Evolutionary conservation across 1,140 invertebrate genomes (phyloP), one percentile per base, ranked within the genome.

Genomic region (Diabrotica undecimpunctata): DNA sequence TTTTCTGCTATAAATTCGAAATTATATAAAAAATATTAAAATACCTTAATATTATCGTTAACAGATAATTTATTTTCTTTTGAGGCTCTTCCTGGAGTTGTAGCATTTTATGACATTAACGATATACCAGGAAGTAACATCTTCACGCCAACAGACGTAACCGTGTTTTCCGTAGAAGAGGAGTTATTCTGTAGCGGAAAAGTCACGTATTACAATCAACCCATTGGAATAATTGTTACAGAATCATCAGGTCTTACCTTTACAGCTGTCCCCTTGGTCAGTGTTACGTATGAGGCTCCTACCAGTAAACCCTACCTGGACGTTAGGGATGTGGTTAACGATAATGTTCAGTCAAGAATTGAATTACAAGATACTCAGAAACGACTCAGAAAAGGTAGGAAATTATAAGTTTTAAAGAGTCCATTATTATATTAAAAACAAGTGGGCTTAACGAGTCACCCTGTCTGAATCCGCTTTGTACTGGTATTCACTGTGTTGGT

Each of bases 91-190:
- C 80, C 84, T 50, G 92, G 91, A 6, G 89, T 94, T 5, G 69
- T 90, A 3, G 85, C 83, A 0, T 91, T 92, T 72, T 85, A 86
- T 66, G 83, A 84, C 8, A 87, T 88, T 0, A 87, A 87, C 71
- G 91, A 94, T 76, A 84, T 95, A 35, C 90, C 91, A 2, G 91
- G 91, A 0, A 79, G 79, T 52, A 93, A 93, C 75, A 72, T 51
- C 5, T 88, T 83, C 62, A 81, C 77, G 0, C 76, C 79, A 4
- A 62, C 6, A 2, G 72, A 72, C 51, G 66, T 74, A 0, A 76
- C 69, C 66, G 66, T 73, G 9, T 9, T 8, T 12, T 39, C 59
- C 10, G 66, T 61, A 0, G 78, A 81, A 37, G 82, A 83, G 72
- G 83, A 85, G 70, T 81, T 61, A 25, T 61, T 86, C 50, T 83